Conservation (phyloP, 2,797 vertebrate species). For the Pantherophis alleghaniensis region DNA sequence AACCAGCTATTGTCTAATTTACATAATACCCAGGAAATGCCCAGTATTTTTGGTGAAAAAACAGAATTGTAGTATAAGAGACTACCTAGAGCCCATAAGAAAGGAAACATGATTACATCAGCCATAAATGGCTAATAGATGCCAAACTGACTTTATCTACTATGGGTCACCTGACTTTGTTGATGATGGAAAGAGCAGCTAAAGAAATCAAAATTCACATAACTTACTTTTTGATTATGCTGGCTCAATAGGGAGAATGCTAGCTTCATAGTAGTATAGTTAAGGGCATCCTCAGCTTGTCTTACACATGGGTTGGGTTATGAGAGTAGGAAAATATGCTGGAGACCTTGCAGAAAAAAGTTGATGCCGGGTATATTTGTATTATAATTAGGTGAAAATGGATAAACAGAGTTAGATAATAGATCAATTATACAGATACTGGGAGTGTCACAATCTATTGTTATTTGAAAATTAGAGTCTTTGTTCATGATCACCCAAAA, state of each 20-base stretch:
- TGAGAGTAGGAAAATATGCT: neutral
- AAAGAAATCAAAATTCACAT: neutral
- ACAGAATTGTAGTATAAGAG: neutral
- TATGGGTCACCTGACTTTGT: neutral
- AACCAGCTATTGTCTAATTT: neutral
- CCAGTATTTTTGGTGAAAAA: neutral
- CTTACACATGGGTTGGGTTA: neutral
- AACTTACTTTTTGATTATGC: neutral
- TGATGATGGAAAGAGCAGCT: neutral
- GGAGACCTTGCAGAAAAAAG: neutral
- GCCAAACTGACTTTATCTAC: neutral
- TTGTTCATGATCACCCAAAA: neutral
- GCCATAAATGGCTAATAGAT: neutral
- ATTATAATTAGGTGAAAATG: neutral
- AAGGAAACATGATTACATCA: neutral
- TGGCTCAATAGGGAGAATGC: neutral
- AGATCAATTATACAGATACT: neutral
- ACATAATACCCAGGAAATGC: neutral
- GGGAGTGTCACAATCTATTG: neutral
- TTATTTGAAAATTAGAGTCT: neutral
- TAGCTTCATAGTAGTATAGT: neutral
- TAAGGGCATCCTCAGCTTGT: neutral
- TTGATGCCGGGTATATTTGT: neutral
- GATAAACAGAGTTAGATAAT: neutral
- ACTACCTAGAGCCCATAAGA: neutral